A percentile compares a stretch with the other conserved stretches of the same genome.
phyloP scores from a whole-genome alignment of 2,888 invertebrate genomes.

The Deroplatys truncata region DNA sequence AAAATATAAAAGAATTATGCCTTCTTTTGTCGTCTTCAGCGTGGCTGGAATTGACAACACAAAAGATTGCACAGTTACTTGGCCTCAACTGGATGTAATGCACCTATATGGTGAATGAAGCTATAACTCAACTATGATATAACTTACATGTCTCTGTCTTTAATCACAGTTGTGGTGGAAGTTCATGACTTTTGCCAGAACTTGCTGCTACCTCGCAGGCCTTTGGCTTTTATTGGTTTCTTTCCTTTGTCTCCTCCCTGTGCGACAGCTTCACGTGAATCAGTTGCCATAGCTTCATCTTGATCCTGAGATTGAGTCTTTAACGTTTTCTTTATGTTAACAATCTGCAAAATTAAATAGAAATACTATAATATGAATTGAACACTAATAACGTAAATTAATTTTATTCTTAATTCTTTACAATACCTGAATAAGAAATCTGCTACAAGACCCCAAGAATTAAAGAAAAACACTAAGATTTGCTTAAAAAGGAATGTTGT shows the following conservation, averaged over 20 bases:
- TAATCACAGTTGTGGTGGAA: not conserved
- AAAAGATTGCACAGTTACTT: too few relatives aligned
- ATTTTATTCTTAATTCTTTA: not conserved
- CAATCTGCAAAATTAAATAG: constrained; percentile 55
- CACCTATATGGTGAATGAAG: too few relatives aligned
- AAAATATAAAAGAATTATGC: too few relatives aligned
- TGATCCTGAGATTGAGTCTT: constrained; percentile 74
- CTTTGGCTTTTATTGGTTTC: constrained; percentile 61
- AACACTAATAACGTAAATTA: not conserved
- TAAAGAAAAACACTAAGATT: too few relatives aligned
- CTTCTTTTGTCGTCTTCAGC: too few relatives aligned
- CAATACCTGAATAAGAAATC: too few relatives aligned
- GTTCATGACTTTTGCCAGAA: constrained; percentile 54
- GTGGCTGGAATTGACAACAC: too few relatives aligned
- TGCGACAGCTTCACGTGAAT: constrained; percentile 60
- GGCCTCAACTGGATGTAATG: too few relatives aligned
- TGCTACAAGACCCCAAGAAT: too few relatives aligned
- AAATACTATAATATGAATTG: not conserved
- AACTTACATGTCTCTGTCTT: not conserved
- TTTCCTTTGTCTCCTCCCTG: constrained; percentile 54
- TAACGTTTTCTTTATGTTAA: constrained; percentile 82
- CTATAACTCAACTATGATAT: too few relatives aligned
- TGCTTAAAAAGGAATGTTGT: too few relatives aligned
- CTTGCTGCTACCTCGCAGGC: constrained; percentile 60
- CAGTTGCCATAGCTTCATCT: constrained; percentile 81